Base-by-base conservation (phyloP, 2,113 vertebrate species). In the Syrmaticus mikado region DNA sequence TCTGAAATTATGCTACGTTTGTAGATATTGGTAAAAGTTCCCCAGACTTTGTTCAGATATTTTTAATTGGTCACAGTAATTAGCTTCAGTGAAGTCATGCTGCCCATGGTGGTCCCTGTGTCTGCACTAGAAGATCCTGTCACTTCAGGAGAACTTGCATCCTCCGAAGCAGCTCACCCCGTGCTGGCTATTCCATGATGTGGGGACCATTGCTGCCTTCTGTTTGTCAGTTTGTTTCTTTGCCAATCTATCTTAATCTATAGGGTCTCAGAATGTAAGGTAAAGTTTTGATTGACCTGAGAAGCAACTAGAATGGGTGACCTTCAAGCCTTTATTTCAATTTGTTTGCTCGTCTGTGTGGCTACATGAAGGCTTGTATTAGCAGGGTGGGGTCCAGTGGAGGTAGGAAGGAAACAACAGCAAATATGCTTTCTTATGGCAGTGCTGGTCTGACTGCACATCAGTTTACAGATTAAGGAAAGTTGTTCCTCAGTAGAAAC, bases 121-220 rank as follows among this genome's bases (percentile, higher is more conserved):
- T 20, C 1, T 66, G 55, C 41, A 38, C 36, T 25, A 28, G 75
- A 52, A 82, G 34, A 43, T 89, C 7, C 1, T 70, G 45, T 58
- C 40, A 34, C 57, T 70, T 46, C 12, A 78, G n/a, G 50, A 84
- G 28, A 58, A 34, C 48, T 43, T 68, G 3, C 2, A 22, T 77
- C 45, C 19, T 13, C 1, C 67, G 66, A 61, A 89, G n/a, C 17
- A 78, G 50, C 3, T 77, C 19, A 25, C 11, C 7, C 61, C 28
- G 16, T 1, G 2, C 8, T 57, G 34, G 34, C 30, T 74, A 0
- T 78, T 74, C 46, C 36, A 74, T 28, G 12, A 0, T 28, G 34
- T 66, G n/a, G n/a, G 20, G 27, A n/a, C 22, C n/a, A 71, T 65
- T 34, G 34, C 62, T 68, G 36, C 38, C 16, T 73, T 80, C 43